Evolutionary conservation across 2,888 invertebrate genomes (phyloP).

Genomic region (Trichogramma evanescens): DNA sequence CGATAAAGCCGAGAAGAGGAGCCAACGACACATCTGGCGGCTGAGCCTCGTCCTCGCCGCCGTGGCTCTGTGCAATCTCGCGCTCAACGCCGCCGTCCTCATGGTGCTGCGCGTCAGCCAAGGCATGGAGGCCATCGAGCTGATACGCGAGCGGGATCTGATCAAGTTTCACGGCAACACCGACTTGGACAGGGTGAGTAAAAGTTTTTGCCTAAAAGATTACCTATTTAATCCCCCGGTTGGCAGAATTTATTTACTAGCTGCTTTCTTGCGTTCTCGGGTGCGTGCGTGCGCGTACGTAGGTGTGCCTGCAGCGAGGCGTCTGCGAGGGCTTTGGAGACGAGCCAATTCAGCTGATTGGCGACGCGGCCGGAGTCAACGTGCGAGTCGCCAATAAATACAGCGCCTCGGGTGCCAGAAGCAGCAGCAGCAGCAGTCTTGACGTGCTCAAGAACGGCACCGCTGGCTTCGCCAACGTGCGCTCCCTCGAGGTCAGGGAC

Average conservation of each 20-base stretch:
- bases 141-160: slow-evolving; percentile 65
- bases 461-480: slow-evolving; percentile 57
- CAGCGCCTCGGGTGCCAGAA: slow-evolving; percentile 18
- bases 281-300: background rate
- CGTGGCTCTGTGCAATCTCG: slow-evolving; percentile 61
- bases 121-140: slow-evolving; percentile 80
- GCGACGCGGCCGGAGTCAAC: slow-evolving; percentile 41
- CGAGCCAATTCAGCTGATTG: slow-evolving; percentile 45
- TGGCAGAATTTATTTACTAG: background rate
- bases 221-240: too few species aligned
- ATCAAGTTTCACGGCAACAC: slow-evolving; percentile 73
- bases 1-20: slow-evolving; percentile 29
- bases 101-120: slow-evolving; percentile 72
- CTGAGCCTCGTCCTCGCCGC: slow-evolving; percentile 68
- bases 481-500: slow-evolving; percentile 63
- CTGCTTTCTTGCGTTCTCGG: background rate
- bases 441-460: slow-evolving; percentile 61
- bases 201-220: background rate
- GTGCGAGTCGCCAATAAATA: slow-evolving; percentile 38
- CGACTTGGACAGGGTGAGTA: slow-evolving; percentile 63
- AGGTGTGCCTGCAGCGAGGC: slow-evolving; percentile 43
- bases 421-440: slow-evolving; percentile 30
- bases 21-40: slow-evolving; percentile 60
- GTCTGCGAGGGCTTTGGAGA: slow-evolving; percentile 45
- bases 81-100: slow-evolving; percentile 73